These are phyloP conservation scores for Protosalanx chinensis DNA, from an alignment of 2,797 vertebrate genomes.

Conservation along the genomic window DNA sequence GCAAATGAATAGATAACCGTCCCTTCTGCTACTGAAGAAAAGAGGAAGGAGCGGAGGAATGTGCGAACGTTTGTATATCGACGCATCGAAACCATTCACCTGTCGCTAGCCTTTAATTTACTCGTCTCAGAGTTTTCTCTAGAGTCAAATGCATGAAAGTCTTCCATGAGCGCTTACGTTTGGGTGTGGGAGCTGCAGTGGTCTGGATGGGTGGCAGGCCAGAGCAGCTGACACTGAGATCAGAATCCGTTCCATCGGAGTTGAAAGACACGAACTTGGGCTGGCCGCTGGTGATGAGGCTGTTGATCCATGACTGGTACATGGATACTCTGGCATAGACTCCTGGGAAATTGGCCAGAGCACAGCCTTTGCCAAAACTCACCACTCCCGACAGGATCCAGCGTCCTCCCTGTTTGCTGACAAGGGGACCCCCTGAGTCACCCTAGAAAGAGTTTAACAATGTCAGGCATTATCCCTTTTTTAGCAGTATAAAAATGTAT, in stretches of 20 bases:
- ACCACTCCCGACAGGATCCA: slow-evolving; percentile 32
- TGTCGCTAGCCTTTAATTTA: neutral
- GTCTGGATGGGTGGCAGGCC: slow-evolving; percentile 17
- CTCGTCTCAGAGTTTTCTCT: neutral
- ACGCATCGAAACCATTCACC: too few relatives aligned
- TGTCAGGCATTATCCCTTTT: neutral
- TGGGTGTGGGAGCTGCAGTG: neutral
- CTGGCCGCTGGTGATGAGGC: neutral
- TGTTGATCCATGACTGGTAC: slow-evolving; percentile 59
- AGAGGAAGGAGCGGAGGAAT: too few relatives aligned
- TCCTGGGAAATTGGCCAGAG: slow-evolving; percentile 22
- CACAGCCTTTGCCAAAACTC: slow-evolving; percentile 47
- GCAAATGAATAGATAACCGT: too few relatives aligned
- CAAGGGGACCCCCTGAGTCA: slow-evolving; percentile 17
- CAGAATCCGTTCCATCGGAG: slow-evolving; percentile 9
- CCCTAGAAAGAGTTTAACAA: slow-evolving; percentile 24
- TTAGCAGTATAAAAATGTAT: neutral
- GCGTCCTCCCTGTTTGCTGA: slow-evolving; percentile 7
- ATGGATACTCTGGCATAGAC: slow-evolving; percentile 59
- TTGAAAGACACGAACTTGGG: slow-evolving; percentile 38
- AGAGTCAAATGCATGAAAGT: neutral
- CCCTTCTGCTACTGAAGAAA: too few relatives aligned
- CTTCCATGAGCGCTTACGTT: slow-evolving; percentile 4
- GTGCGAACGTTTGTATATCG: too few relatives aligned
- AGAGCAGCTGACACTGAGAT: slow-evolving; percentile 2